Evolutionary conservation across 2,113 vertebrate species (phyloP).

Genomic region (Pterophyllum scalare): DNA sequence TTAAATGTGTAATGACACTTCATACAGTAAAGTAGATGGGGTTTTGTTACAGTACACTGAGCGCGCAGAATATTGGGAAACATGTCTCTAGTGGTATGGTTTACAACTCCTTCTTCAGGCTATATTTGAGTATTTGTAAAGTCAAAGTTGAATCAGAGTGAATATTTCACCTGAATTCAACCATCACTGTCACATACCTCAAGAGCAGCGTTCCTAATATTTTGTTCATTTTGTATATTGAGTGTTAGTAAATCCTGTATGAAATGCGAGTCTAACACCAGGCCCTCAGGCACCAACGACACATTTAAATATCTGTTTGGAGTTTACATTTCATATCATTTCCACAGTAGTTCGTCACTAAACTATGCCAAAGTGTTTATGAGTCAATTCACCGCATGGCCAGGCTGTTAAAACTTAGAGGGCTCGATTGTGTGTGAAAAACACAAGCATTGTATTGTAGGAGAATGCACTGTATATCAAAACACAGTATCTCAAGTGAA

Average conservation of each 20-base stretch:
- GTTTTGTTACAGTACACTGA: slow-evolving; percentile 25
- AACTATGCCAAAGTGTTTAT: slow-evolving; percentile 84
- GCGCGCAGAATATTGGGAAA: slow-evolving; percentile 29
- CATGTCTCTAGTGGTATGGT: slow-evolving; percentile 11
- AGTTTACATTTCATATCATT: slow-evolving; percentile 63
- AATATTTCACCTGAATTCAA: slow-evolving; percentile 26
- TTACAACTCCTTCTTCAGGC: slow-evolving; percentile 14
- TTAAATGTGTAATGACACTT: slow-evolving; percentile 56
- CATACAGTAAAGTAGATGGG: slow-evolving; percentile 31
- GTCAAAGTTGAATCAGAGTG: slow-evolving; percentile 6
- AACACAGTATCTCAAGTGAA: slow-evolving; percentile 64
- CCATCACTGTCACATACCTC: slow-evolving; percentile 10
- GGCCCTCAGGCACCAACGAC: slow-evolving; percentile 30
- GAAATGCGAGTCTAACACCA: slow-evolving; percentile 21
- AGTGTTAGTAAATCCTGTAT: slow-evolving; percentile 49
- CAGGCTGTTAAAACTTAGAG: slow-evolving; percentile 72
- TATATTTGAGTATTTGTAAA: slow-evolving; percentile 51
- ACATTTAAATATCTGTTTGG: slow-evolving; percentile 61
- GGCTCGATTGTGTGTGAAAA: slow-evolving; percentile 66
- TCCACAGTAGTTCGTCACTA: slow-evolving; percentile 72
- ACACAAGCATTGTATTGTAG: slow-evolving; percentile 63
- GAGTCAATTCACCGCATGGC: slow-evolving; percentile 53
- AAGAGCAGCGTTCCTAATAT: slow-evolving; percentile 30
- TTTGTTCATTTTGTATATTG: slow-evolving; percentile 44
- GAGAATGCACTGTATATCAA: slow-evolving; percentile 72